Conservation (phyloP, 2,113 vertebrate species). For the Casuarius casuarius region DNA sequence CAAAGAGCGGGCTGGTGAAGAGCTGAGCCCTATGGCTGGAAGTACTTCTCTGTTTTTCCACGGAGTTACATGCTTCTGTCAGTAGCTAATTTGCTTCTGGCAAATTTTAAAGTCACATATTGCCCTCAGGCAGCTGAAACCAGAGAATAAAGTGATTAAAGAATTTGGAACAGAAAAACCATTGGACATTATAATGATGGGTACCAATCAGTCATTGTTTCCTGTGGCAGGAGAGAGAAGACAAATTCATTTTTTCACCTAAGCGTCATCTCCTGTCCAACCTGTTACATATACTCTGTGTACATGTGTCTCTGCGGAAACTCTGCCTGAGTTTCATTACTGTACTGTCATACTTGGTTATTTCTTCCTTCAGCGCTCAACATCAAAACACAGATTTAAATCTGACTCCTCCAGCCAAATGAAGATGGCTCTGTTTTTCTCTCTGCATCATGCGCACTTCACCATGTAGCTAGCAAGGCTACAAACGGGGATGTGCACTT, state of each 20-base stretch:
- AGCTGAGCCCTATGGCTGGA: background rate
- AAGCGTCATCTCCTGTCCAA: background rate
- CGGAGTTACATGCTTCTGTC: background rate
- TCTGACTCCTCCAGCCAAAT: background rate
- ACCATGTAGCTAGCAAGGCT: background rate
- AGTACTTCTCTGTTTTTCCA: background rate
- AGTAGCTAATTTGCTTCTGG: background rate
- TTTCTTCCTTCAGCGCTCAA: background rate
- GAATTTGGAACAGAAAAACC: background rate
- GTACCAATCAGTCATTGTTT: background rate
- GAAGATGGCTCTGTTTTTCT: background rate
- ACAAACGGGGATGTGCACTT: conserved; percentile 45
- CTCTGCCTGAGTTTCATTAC: background rate
- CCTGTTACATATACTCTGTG: background rate
- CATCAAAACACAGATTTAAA: background rate
- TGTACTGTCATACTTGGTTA: background rate
- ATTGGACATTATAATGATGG: background rate
- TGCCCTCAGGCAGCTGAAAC: background rate
- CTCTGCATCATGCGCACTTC: background rate
- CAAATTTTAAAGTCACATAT: background rate
- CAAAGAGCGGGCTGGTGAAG: background rate
- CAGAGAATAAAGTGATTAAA: background rate
- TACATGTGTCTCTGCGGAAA: background rate
- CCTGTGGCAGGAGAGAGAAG: background rate
- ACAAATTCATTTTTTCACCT: background rate